Conservation (phyloP, 2,888 invertebrate genomes). For the Tethea ocularis region DNA sequence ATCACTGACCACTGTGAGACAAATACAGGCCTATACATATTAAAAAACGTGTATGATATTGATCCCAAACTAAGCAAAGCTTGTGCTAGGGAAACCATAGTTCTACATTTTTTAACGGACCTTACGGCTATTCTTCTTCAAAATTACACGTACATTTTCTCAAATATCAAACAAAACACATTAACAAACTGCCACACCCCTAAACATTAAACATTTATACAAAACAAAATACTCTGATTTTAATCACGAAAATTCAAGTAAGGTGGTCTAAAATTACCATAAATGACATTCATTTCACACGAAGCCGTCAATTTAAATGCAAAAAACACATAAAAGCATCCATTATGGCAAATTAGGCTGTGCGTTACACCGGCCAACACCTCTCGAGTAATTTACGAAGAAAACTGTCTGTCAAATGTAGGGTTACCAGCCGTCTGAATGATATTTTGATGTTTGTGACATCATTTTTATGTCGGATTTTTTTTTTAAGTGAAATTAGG, state of each 20-base stretch:
- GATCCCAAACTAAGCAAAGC: no score
- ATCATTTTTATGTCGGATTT: no score
- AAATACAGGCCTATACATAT: no score
- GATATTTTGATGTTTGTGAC: no score
- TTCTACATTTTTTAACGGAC: no score
- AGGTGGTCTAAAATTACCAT: slow-evolving; percentile 33
- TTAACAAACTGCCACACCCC: neutral
- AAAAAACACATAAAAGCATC: slow-evolving; percentile 27
- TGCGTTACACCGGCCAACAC: neutral
- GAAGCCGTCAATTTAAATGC: slow-evolving; percentile 26
- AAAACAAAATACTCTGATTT: neutral
- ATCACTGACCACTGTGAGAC: no score
- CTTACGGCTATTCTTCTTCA: no score
- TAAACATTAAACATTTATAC: neutral
- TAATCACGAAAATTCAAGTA: neutral
- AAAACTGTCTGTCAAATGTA: slow-evolving; percentile 2
- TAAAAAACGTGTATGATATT: no score
- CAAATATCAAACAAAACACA: no score
- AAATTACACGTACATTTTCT: no score
- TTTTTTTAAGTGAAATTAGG: no score
- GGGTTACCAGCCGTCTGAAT: neutral
- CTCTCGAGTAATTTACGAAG: slow-evolving; percentile 7
- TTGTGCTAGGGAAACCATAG: no score
- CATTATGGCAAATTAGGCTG: slow-evolving; percentile 30
- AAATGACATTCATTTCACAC: slow-evolving; percentile 24